phyloP scores from a whole-genome alignment of 2,888 invertebrate species.

The Phengaris arion region DNA sequence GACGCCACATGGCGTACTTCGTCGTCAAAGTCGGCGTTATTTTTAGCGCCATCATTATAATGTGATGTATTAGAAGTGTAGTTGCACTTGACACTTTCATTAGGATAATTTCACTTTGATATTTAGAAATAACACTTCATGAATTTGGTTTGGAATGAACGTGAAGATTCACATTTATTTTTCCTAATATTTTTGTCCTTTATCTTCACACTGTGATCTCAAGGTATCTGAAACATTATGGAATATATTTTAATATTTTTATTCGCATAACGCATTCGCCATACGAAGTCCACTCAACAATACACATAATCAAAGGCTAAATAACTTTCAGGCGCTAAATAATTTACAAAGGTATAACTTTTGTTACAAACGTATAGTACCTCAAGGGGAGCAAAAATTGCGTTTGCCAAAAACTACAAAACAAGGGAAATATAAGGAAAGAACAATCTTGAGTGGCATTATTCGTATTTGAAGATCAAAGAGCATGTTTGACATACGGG shows the following conservation, averaged over 20 bases:
- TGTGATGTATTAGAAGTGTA: conserved; percentile 59
- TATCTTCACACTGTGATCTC: no score
- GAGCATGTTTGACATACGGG: conserved; percentile 70
- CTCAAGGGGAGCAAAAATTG: conserved; percentile 57
- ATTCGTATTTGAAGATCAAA: conserved; percentile 79
- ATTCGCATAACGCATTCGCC: neutral
- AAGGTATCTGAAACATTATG: neutral
- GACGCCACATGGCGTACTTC: conserved; percentile 71
- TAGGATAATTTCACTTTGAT: conserved; percentile 33
- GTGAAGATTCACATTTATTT: neutral
- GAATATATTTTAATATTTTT: neutral
- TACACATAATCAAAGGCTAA: no score
- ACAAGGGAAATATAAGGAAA: conserved; percentile 54
- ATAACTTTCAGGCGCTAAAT: neutral
- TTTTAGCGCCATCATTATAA: conserved; percentile 63
- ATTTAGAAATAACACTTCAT: conserved; percentile 43
- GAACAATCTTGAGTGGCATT: conserved; percentile 68
- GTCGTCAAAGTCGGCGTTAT: conserved; percentile 70
- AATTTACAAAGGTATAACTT: neutral
- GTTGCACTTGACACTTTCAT: conserved; percentile 42
- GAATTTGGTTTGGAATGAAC: conserved; percentile 44
- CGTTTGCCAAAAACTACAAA: conserved; percentile 45
- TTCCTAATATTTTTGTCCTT: no score
- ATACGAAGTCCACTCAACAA: no score
- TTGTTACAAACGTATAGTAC: conserved; percentile 57